Percentiles rank a stretch among this genome's conserved stretches.
Evolutionary conservation across 2,888 invertebrate species (phyloP).

Genomic region (Neelides folsomi): DNA sequence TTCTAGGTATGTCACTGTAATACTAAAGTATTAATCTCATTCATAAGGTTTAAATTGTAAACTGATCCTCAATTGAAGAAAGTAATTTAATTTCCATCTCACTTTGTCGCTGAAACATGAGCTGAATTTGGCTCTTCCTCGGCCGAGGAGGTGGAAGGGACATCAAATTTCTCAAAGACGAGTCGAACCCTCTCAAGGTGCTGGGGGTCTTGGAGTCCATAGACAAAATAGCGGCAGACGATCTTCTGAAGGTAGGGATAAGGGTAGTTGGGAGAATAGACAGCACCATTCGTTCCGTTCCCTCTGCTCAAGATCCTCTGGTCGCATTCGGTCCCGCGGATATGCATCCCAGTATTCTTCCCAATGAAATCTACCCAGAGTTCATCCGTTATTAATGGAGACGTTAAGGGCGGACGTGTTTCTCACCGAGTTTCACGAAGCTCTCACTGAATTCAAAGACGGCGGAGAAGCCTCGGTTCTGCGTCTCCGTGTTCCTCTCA

Average conservation of each 20-base stretch:
- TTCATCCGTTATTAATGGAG: background rate
- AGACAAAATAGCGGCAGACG: conserved; percentile 94
- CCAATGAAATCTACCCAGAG: conserved; percentile 67
- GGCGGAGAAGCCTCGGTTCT: conserved; percentile 96
- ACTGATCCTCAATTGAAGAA: no score
- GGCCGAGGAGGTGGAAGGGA: conserved; percentile 54
- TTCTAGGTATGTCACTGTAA: no score
- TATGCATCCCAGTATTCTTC: conserved; percentile 85
- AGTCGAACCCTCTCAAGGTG: conserved; percentile 86
- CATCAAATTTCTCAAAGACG: conserved; percentile 76
- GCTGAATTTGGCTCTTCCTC: conserved; percentile 19
- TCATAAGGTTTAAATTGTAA: no score
- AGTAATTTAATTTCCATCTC: background rate
- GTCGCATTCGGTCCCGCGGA: conserved; percentile 95
- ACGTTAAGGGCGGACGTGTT: background rate
- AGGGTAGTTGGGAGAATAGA: conserved; percentile 93
- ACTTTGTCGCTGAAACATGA: no score
- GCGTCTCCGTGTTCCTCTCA: conserved; percentile 79
- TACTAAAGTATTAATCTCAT: no score
- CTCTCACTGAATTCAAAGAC: conserved; percentile 97
- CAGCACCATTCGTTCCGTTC: conserved; percentile 54
- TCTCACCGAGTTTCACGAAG: conserved; percentile 91
- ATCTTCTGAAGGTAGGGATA: conserved; percentile 88
- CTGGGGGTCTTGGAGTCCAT: conserved; percentile 94
- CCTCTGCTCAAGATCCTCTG: conserved; percentile 89